Percentiles rank a stretch among this genome's conserved stretches.
These are phyloP conservation scores for Mimumesa dahlbomi DNA, from an alignment of 2,888 invertebrate genomes.

Conservation along the genomic window DNA sequence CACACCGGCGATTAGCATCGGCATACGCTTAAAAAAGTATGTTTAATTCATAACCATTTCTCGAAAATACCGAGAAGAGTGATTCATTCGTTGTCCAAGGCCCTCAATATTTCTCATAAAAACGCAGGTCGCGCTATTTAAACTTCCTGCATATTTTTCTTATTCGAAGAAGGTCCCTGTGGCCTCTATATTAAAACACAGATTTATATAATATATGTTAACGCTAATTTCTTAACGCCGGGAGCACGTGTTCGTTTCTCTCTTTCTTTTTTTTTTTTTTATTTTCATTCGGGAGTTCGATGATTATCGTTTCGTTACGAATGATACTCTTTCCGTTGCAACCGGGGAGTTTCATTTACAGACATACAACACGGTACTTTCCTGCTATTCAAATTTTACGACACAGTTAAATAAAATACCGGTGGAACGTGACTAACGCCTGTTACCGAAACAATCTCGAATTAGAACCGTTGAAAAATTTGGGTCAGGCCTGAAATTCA, in stretches of 20 bases:
- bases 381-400: no score
- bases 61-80: constrained; percentile 41
- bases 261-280: background rate
- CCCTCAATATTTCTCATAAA: constrained; percentile 34
- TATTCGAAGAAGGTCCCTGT: no score
- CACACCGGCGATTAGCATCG: constrained; percentile 32
- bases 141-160: constrained; percentile 16
- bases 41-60: constrained; percentile 58
- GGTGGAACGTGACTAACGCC: no score
- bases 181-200: background rate
- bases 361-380: no score
- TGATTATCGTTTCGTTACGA: background rate
- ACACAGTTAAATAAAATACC: no score
- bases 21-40: constrained; percentile 28
- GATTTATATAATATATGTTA: background rate
- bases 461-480: no score
- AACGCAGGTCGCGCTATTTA: constrained; percentile 34
- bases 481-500: no score
- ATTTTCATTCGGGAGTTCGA: background rate
- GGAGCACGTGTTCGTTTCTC: background rate
- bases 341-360: no score
- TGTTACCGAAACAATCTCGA: no score
- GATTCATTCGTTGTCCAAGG: constrained; percentile 43
- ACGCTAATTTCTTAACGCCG: background rate
- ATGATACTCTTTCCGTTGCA: no score